A percentile compares a stretch with the other conserved stretches of the same genome.
Evolutionary conservation across 2,113 vertebrate species (phyloP).

Genomic region (Thamnaconus septentrionalis): DNA sequence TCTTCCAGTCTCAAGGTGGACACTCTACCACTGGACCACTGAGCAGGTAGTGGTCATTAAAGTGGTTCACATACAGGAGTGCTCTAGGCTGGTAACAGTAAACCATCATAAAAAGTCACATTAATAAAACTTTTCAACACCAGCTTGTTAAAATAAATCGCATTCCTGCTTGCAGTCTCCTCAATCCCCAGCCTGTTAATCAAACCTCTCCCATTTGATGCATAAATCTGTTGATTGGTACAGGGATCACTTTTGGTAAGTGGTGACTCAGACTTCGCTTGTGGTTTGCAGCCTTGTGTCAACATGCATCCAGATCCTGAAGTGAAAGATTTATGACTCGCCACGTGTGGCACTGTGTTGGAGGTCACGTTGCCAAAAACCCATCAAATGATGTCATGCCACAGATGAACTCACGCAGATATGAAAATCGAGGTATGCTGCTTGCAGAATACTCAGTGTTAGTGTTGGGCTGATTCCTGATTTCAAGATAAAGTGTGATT

Average conservation of each 20-base stretch:
- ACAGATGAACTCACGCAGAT: too few species aligned
- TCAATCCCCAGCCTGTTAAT: constrained; percentile 10
- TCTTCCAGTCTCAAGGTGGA: too few species aligned
- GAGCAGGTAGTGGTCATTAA: too few species aligned
- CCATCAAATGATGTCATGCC: too few species aligned
- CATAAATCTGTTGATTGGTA: constrained; percentile 31
- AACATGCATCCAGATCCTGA: not conserved
- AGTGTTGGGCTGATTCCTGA: too few species aligned
- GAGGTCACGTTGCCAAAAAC: not conserved
- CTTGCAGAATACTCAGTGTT: too few species aligned
- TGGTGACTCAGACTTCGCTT: constrained; percentile 23
- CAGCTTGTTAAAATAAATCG: not conserved
- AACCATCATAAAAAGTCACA: too few species aligned
- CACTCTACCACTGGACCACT: too few species aligned
- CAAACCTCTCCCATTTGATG: constrained; percentile 1
- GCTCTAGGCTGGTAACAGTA: too few species aligned
- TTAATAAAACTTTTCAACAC: not conserved
- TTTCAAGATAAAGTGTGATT: too few species aligned
- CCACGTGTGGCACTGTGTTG: not conserved
- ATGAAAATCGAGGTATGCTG: too few species aligned
- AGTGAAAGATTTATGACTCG: not conserved
- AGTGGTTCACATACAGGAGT: too few species aligned
- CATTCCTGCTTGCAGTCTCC: constrained; percentile 16
- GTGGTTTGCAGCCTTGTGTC: constrained; percentile 15
- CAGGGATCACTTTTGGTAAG: constrained; percentile 24